Evolutionary conservation across 2,797 vertebrate genomes (phyloP), one percentile per base, ranked within the genome.

Genomic region (Austrolebias charrua): DNA sequence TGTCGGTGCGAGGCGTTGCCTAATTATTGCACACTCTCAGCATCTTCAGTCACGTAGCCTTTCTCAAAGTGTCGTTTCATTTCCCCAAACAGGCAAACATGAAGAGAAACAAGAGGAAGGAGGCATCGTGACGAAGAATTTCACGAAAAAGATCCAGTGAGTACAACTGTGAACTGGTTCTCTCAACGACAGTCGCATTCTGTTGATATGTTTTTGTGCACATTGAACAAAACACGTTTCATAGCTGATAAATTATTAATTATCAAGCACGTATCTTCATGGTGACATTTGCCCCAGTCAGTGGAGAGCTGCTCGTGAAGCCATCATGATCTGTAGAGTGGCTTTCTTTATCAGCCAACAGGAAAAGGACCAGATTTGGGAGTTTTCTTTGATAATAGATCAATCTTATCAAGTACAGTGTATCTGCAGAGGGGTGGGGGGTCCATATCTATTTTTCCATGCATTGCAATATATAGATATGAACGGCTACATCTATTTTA

Each of bases 71-170:
- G 1, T 10, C 2, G 3, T 48, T 18, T 60, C 42, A 65, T 55
- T 67, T 76, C 81, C 20, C 38, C 66, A 16, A 66, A 61, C 90
- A 99, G 96, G 97, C 64, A 98, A 96, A 82, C 97, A 99, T 0
- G 97, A 99, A 84, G 97, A 99, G 87, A 96, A 96, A 80, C 97
- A 99, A 75, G 93, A 96, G 13, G 96, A 98, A 89, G 97, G 97
- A 15, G 95, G 97, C 45, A 98, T 98, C 1, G 96, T 99, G 66
- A 98, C 96, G 64, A 99, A 99, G 93, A 99, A 99, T 85, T 99
- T 99, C 92, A 99, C 96, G 59, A 99, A 99, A 92, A 99, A 98
- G 92, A 97, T 99, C 86, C 97, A 99, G 97, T 99, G 87, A 93
- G 97, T 96, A 58, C 66, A 4, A 44, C 12, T 10, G 0, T 33